phyloP scores from a whole-genome alignment of 2,888 invertebrate species.

The Gandaritis pyraliata region DNA sequence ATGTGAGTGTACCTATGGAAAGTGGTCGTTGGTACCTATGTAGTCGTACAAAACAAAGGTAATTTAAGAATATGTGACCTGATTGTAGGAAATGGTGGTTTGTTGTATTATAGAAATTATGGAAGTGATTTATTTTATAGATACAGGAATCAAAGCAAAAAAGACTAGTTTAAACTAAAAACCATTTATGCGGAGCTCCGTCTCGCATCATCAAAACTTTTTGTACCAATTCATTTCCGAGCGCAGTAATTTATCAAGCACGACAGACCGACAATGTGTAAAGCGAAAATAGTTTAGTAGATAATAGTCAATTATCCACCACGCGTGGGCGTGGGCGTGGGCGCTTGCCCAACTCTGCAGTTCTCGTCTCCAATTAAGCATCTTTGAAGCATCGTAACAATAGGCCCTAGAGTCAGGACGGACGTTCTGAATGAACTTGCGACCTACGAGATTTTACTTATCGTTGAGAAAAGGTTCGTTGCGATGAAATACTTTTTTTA shows the following conservation, averaged over 20 bases:
- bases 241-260: slow-evolving; percentile 26
- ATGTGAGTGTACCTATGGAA: no score
- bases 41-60: no score
- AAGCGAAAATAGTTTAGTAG: slow-evolving; percentile 27
- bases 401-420: slow-evolving; percentile 8
- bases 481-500: no score
- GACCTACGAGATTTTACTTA: not conserved
- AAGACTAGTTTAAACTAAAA: not conserved
- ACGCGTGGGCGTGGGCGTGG: slow-evolving; percentile 32
- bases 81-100: no score
- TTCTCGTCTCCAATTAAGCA: slow-evolving; percentile 36
- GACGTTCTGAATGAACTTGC: not conserved
- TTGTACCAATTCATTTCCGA: slow-evolving; percentile 19
- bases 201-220: slow-evolving; percentile 24
- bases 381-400: slow-evolving; percentile 33
- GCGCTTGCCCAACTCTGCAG: slow-evolving; percentile 27
- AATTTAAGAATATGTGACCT: no score
- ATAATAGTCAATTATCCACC: slow-evolving; percentile 34
- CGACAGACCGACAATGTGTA: slow-evolving; percentile 20
- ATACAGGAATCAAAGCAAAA: no score
- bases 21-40: no score
- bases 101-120: no score
- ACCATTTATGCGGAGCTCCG: not conserved
- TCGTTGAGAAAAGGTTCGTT: no score
- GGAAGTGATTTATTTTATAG: no score